Percentiles rank a stretch among this genome's conserved stretches.
Evolutionary conservation across 2,113 vertebrate genomes (phyloP).

Genomic region (Engraulis encrasicolus): DNA sequence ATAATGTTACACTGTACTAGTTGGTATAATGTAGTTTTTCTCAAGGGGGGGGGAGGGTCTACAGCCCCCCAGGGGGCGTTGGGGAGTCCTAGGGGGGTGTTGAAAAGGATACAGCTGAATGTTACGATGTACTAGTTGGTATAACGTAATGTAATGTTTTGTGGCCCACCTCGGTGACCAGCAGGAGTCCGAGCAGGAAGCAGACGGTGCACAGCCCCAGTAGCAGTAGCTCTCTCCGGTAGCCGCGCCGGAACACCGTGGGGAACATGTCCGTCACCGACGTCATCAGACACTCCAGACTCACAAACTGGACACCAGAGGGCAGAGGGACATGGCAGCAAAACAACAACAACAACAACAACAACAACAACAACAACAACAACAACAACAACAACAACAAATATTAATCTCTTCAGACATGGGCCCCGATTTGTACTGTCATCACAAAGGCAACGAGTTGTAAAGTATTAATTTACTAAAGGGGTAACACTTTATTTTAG

Average conservation of each 20-base stretch:
- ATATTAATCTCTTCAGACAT: too few relatives aligned
- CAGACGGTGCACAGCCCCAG: constrained; percentile 70
- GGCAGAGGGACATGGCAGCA: background rate
- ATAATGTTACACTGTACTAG: too few relatives aligned
- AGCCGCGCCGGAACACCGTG: constrained; percentile 74
- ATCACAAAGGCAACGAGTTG: too few relatives aligned
- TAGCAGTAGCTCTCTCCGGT: constrained; percentile 81
- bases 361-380: constrained; percentile 53
- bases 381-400: constrained; percentile 77
- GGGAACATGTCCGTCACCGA: constrained; percentile 83
- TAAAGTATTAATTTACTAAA: too few relatives aligned
- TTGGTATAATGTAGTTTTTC: too few relatives aligned
- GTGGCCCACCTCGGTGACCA: constrained; percentile 83
- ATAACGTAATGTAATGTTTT: background rate
- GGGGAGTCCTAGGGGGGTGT: too few relatives aligned
- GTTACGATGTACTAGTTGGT: background rate
- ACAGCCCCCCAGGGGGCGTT: too few relatives aligned
- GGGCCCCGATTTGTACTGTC: too few relatives aligned
- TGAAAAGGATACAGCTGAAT: too few relatives aligned
- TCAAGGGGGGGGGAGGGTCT: too few relatives aligned
- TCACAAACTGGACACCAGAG: constrained; percentile 79
- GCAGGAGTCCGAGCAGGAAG: constrained; percentile 78
- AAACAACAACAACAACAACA: background rate
- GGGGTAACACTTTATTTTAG: too few relatives aligned
- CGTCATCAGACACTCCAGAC: constrained; percentile 87